A percentile compares a stretch with the other conserved stretches of the same genome.
phyloP scores from a whole-genome alignment of 1,140 invertebrate species.

The Anoplolepis gracilipes region DNA sequence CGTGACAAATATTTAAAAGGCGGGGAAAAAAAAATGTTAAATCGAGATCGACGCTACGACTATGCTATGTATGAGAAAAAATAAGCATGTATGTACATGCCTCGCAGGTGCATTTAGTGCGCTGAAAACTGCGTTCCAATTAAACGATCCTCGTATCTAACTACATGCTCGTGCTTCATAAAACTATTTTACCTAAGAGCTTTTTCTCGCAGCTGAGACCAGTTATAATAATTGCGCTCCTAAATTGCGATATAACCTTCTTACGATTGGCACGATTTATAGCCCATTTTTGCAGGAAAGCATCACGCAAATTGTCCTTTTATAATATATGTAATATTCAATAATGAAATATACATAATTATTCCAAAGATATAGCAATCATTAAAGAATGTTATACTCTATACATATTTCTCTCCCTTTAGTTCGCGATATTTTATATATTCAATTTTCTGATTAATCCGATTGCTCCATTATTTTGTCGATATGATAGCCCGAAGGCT shows the following conservation, averaged over 20 bases:
- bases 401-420: too few relatives aligned
- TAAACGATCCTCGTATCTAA: conserved; percentile 48
- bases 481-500: background rate
- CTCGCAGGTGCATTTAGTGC: conserved; percentile 51
- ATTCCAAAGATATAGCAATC: background rate
- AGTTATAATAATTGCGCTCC: conserved; percentile 40
- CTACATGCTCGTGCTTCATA: conserved; percentile 31
- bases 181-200: conserved; percentile 35
- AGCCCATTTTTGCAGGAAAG: background rate
- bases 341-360: background rate
- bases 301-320: conserved; percentile 7
- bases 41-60: conserved; percentile 25
- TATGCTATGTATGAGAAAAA: background rate
- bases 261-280: background rate
- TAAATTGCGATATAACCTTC: background rate
- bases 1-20: conserved; percentile 17
- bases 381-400: background rate
- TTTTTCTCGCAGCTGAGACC: conserved; percentile 26
- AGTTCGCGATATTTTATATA: too few relatives aligned
- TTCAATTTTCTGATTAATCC: background rate
- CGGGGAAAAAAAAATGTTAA: conserved; percentile 25
- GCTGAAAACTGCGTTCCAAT: conserved; percentile 59
- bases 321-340: background rate
- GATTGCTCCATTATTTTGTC: background rate
- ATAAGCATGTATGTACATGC: background rate